Evolutionary conservation across 2,888 invertebrate species (phyloP), one percentile per base, ranked within the genome.

Genomic region (Philonicus albiceps): DNA sequence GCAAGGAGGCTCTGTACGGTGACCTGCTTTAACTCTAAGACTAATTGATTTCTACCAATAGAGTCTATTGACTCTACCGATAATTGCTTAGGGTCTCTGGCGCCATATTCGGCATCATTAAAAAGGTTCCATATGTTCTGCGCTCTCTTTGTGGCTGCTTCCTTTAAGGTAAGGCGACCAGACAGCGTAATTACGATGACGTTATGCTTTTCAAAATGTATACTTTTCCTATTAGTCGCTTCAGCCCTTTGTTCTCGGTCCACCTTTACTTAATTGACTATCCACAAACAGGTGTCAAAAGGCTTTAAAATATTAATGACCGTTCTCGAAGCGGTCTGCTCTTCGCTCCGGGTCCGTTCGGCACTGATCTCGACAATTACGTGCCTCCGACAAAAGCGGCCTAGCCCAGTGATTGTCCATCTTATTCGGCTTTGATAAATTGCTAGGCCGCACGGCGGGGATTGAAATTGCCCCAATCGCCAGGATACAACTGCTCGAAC

Each of bases 181-280:
- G 89, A 89, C 89, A 88, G 85, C 89, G 88, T 89, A 89, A 89
- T 89, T 89, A 89, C 87, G 88, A 89, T 89, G 89, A 89, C 89
- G 88, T 86, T 86, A 86, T 64, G 55, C 37, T 86, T 86, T 86
- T 86, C 73, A 85, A 19, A 72, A 37, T 83, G 83, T 83, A 83
- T 83, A 72, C 83, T 83, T 40, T 83, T 72, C 83, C 83, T 83
- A 83, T 83, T 83, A 83, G 83, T 83, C 83, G 83, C 72, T 83
- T 34, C 64, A 83, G 55, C 83, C 83, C 37, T 83, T 83, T 83
- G 83, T 83, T 83, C 83, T 83, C 34, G 34, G 64, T 83, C 72
- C 83, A 83, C 83, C 83, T 83, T 83, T 83, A 22, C 64, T 64
- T 83, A 83, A 83, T 83, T 64, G 83, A 83, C 83, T 72, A 64